A percentile compares a stretch with the other conserved stretches of the same genome.
phyloP scores from a whole-genome alignment of 2,113 vertebrate genomes.

The Tachycineta bicolor region DNA sequence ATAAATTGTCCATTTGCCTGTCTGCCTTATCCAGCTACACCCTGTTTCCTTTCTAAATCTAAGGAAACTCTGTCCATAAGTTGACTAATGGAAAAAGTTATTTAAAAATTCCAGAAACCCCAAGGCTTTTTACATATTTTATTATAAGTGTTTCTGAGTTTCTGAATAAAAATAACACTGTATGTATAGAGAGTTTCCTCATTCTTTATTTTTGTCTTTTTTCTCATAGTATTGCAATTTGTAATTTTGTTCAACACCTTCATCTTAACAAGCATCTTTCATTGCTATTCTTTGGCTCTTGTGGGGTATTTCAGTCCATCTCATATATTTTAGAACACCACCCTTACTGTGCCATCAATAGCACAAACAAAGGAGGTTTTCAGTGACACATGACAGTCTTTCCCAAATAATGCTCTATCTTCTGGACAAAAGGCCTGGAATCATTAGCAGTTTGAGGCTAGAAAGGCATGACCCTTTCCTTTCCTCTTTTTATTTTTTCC shows the following conservation, averaged over 20 bases:
- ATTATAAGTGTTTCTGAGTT: neutral
- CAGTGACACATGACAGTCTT: neutral
- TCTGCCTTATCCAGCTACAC: neutral
- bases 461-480: neutral
- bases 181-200: neutral
- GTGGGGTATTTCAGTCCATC: neutral
- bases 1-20: slow-evolving; percentile 39
- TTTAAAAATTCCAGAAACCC: neutral
- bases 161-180: neutral
- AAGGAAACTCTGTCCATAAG: neutral
- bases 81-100: neutral
- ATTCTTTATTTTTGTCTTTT: neutral
- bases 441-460: neutral
- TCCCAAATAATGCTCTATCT: neutral
- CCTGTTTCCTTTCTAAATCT: neutral
- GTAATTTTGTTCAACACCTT: neutral
- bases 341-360: neutral
- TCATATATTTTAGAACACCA: neutral
- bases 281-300: neutral
- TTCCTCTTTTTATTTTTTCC: neutral
- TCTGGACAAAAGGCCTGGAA: neutral
- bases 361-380: neutral
- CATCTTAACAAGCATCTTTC: neutral
- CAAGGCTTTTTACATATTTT: neutral
- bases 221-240: neutral